Evolutionary conservation across 2,797 vertebrate genomes (phyloP), one percentile per base, ranked within the genome.

Genomic region (Channa striata): DNA sequence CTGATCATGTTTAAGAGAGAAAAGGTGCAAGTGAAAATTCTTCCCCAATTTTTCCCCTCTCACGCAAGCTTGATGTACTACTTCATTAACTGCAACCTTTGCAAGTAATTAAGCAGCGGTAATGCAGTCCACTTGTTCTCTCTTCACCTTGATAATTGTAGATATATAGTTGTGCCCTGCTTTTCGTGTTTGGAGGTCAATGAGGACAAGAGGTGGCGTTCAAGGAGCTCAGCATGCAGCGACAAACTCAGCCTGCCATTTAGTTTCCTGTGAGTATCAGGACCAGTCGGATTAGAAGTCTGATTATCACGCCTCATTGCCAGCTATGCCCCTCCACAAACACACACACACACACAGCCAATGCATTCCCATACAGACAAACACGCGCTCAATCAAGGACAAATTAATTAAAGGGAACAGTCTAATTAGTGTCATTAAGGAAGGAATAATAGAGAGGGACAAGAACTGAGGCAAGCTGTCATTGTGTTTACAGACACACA

Each of bases 341-440:
- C 53, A 49, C 36, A 47, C 43, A 39, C n/a, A 17, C 50, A 51
- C 33, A 68, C 43, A 25, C n/a, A 34, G 34, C 42, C 48, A 51
- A 44, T 4, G 8, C 60, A 33, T 56, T 34, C 69, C 47, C 51
- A 42, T 69, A 72, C 61, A 66, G 34, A 81, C 60, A 82, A 73
- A 84, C 80, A 82, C 70, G 57, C n/a, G 5, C 83, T 84, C 86
- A 86, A 83, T 90, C 89, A 91, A 86, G 81, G 74, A 78, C 70
- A 81, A 68, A 88, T 84, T 92, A 90, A 91, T 93, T 91, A 89
- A 91, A 92, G 74, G 81, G 86, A 91, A 84, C 87, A 89, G 85
- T 81, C 80, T 88, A 92, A 93, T 93, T 92, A 91, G 85, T 63
- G 72, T 82, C 85, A 92, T 92, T 91, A 91, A 74, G 83, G 73